Evolutionary conservation across 1,140 invertebrate species (phyloP), one percentile per base, ranked within the genome.

Genomic region (Cydia amplana): DNA sequence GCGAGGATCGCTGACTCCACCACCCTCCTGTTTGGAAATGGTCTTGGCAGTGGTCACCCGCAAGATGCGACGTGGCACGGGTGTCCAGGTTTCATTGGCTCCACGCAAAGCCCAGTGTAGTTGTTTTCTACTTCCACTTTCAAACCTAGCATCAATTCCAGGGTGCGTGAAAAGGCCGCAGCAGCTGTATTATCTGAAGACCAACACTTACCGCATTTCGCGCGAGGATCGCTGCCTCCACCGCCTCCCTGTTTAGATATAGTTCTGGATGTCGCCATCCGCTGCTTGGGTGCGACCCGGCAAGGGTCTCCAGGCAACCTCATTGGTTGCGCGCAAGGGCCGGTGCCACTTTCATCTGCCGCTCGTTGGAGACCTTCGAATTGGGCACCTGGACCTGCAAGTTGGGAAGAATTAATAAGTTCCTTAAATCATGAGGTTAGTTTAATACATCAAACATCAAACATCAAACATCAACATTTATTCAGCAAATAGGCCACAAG

Each of bases 351-450:
- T 1, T 91, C 85, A 72, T 93, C 92, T 16, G 89, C 86, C 0
- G 91, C 90, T 23, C 92, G 81, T 74, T 94, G 87, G 5, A 94
- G 83, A 77, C 93, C 90, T 70, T 94, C 93, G 77, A 94, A 94
- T 36, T 94, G 92, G 0, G 92, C 93, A 3, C 91, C 92, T 0
- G 94, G 93, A 84, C 94, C 93, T 91, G 63, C 1, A 64, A 67
- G 25, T 2, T 16, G 25, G 55, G 6, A 23, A 12, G 7, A n/a
- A 60, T 23, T 23, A 7, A 55, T 18, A 16, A 2, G 2, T 18
- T 18, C 16, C 14, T 51, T n/a, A 36, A 36, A 7, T 36, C 32
- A 32, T 32, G 28, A 32, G 28, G 28, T 32, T 5, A 36, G 32
- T 36, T 36, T 36, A 36, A 7, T 36, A 36, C n/a, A n/a, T n/a